Evolutionary conservation across 2,888 invertebrate genomes (phyloP).

Genomic region (Pseudococcus longispinus): DNA sequence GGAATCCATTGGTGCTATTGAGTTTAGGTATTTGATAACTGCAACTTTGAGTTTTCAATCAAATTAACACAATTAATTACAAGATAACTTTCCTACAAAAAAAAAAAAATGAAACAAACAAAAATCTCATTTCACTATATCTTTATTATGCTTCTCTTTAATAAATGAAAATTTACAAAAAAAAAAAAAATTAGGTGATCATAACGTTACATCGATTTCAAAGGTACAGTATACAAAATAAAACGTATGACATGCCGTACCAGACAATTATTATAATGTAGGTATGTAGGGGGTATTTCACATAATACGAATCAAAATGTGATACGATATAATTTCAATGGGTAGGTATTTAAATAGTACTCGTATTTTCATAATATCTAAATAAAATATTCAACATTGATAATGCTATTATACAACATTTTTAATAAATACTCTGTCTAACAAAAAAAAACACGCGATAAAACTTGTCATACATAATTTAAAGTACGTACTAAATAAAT

Average conservation of each 20-base stretch:
- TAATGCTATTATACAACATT: slow-evolving; percentile 44
- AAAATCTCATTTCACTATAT: neutral
- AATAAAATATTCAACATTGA: slow-evolving; percentile 41
- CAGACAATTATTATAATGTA: slow-evolving; percentile 41
- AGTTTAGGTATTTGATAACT: too few species aligned
- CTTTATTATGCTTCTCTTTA: slow-evolving; percentile 21
- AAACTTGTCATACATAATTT: slow-evolving; percentile 23
- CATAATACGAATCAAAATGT: slow-evolving; percentile 21
- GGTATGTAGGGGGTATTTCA: neutral
- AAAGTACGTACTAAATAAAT: slow-evolving; percentile 43
- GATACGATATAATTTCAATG: slow-evolving; percentile 47
- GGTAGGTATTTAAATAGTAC: slow-evolving; percentile 31
- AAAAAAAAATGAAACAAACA: neutral
- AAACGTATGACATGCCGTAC: neutral
- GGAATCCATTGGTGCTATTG: too few species aligned
- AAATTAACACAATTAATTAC: too few species aligned
- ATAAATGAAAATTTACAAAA: slow-evolving; percentile 41
- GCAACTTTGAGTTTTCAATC: too few species aligned
- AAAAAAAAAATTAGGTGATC: slow-evolving; percentile 25
- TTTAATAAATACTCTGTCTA: slow-evolving; percentile 30
- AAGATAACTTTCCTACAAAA: neutral
- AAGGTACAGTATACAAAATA: neutral
- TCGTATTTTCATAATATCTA: slow-evolving; percentile 29
- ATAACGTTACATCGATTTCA: slow-evolving; percentile 14
- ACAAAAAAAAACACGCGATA: slow-evolving; percentile 27